Percentiles rank a stretch among this genome's conserved stretches.
phyloP scores from a whole-genome alignment of 2,113 vertebrate genomes.

The Spea multiplicata region DNA sequence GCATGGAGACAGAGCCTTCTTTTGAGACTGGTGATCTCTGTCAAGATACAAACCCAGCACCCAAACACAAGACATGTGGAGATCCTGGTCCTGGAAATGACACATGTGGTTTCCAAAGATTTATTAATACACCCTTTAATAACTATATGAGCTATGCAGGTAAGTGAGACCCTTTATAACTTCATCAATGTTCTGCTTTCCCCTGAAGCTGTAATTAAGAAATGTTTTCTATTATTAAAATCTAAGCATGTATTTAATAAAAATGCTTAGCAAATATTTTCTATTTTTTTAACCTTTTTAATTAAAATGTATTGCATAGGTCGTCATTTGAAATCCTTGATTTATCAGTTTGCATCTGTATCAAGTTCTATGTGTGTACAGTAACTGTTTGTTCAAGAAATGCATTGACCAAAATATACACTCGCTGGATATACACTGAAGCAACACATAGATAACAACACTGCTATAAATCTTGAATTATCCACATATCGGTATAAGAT shows the following conservation, averaged over 20 bases:
- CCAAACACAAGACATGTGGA: constrained; percentile 89
- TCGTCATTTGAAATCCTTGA: too few relatives aligned
- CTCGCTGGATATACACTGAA: too few relatives aligned
- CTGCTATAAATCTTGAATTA: too few relatives aligned
- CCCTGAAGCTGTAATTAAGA: not conserved
- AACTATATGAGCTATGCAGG: constrained; percentile 99
- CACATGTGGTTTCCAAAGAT: constrained; percentile 84
- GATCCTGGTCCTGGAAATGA: constrained; percentile 87
- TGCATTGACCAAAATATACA: too few relatives aligned
- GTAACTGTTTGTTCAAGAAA: too few relatives aligned
- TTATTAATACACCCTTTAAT: constrained; percentile 88
- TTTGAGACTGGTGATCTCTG: constrained; percentile 95
- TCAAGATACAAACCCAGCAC: constrained; percentile 90
- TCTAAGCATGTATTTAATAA: not conserved
- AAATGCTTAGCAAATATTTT: too few relatives aligned
- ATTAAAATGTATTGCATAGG: too few relatives aligned
- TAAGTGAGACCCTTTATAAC: constrained; percentile 51
- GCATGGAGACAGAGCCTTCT: constrained; percentile 93
- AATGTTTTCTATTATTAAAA: not conserved
- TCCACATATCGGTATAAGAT: too few relatives aligned
- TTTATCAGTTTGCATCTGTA: too few relatives aligned
- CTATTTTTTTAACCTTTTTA: too few relatives aligned
- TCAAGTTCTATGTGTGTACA: too few relatives aligned
- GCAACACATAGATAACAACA: too few relatives aligned
- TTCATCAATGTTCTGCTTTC: not conserved